phyloP scores from a whole-genome alignment of 2,113 vertebrate species.

The Tor tambroides region DNA sequence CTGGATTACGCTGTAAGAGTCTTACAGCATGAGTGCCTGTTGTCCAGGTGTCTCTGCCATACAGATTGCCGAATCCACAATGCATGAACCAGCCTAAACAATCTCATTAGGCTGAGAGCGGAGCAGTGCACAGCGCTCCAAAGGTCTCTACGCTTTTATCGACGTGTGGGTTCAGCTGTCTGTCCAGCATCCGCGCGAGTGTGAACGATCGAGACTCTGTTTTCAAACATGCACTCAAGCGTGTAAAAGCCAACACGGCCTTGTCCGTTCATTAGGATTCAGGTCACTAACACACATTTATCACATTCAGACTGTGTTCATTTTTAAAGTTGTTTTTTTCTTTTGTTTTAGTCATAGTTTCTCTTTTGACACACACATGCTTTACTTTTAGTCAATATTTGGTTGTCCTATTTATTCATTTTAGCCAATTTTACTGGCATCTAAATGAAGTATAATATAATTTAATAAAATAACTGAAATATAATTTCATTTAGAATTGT shows the following conservation, averaged over 20 bases:
- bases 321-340: too few relatives aligned
- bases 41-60: constrained; percentile 61
- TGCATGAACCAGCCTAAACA: constrained; percentile 13
- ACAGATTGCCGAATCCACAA: constrained; percentile 9
- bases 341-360: neutral
- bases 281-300: neutral
- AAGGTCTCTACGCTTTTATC: constrained; percentile 12
- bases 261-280: constrained; percentile 31
- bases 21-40: constrained; percentile 65
- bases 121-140: neutral
- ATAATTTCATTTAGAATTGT: too few relatives aligned
- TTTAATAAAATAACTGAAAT: too few relatives aligned
- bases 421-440: neutral
- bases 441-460: neutral
- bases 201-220: constrained; percentile 19
- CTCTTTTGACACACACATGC: neutral
- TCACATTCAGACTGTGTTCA: neutral
- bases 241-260: constrained; percentile 32
- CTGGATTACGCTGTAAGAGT: constrained; percentile 74
- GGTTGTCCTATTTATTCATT: neutral
- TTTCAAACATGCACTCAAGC: constrained; percentile 40
- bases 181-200: neutral
- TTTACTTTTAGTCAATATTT: neutral
- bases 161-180: neutral
- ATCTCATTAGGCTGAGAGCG: constrained; percentile 26